Conservation (phyloP, 2,113 vertebrate genomes). For the Globicephala melas region DNA sequence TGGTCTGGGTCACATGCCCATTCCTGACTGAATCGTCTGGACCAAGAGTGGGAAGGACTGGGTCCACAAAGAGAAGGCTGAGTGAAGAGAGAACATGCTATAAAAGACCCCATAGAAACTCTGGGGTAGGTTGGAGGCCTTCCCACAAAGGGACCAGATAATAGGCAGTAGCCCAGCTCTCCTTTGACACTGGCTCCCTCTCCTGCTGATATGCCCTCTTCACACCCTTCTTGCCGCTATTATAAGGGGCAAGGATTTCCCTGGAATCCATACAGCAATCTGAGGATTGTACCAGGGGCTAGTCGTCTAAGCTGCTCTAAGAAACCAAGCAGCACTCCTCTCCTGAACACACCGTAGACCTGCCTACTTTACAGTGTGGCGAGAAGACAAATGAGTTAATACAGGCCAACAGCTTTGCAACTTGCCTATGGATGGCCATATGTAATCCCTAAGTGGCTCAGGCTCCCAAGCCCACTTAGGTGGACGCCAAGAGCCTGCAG, state of each 20-base stretch:
- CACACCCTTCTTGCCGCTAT: neutral
- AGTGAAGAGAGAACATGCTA: neutral
- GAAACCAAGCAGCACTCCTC: neutral
- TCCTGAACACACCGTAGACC: neutral
- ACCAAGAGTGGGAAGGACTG: neutral
- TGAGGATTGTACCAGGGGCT: neutral
- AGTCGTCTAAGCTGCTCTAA: neutral
- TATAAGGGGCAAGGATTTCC: rapidly evolving
- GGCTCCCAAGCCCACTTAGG: neutral
- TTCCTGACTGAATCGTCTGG: neutral
- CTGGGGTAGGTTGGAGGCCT: rapidly evolving
- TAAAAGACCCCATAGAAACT: too few relatives aligned
- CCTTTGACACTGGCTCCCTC: rapidly evolving
- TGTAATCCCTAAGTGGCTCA: neutral
- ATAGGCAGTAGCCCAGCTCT: neutral
- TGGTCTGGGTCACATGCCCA: neutral
- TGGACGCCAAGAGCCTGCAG: neutral
- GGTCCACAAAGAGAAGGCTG: neutral
- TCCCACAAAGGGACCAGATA: neutral
- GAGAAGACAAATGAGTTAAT: neutral
- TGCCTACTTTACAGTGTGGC: neutral
- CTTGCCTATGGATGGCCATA: neutral
- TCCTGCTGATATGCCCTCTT: neutral
- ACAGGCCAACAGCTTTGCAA: neutral
- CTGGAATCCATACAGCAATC: neutral